A percentile compares a stretch with the other conserved stretches of the same genome.
Conservation (phyloP, 1,140 invertebrate genomes). For the Ladona fulva region DNA sequence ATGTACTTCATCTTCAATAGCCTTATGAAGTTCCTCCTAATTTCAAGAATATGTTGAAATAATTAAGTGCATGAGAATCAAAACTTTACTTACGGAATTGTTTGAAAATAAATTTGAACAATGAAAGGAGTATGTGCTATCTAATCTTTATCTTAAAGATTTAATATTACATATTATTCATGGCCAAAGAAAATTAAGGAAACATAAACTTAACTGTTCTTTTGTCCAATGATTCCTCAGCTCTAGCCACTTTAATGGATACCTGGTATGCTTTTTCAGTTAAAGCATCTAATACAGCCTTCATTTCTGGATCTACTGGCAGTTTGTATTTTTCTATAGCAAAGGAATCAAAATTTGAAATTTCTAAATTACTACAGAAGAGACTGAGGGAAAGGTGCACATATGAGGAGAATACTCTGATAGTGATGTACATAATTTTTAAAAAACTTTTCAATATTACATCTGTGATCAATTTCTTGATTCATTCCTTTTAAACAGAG, state of each 20-base stretch:
- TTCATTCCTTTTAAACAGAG: not conserved
- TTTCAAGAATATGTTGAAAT: slow-evolving; percentile 18
- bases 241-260: not conserved
- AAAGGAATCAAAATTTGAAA: not conserved
- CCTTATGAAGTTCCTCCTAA: slow-evolving; percentile 57
- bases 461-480: not conserved
- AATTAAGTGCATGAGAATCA: not conserved
- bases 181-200: not conserved
- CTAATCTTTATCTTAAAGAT: not conserved
- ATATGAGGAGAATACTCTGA: not conserved
- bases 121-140: not conserved
- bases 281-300: not conserved
- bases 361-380: not conserved
- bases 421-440: not conserved
- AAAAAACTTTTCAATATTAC: not conserved
- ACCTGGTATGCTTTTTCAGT: not conserved
- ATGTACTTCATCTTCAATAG: slow-evolving; percentile 53
- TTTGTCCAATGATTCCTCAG: not conserved
- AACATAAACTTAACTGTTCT: not conserved
- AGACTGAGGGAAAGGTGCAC: not conserved
- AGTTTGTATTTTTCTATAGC: not conserved
- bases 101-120: not conserved
- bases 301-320: not conserved
- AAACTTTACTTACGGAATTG: not conserved
- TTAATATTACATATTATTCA: not conserved